phyloP scores from a whole-genome alignment of 1,140 invertebrate genomes.

The Danaus melanippus region DNA sequence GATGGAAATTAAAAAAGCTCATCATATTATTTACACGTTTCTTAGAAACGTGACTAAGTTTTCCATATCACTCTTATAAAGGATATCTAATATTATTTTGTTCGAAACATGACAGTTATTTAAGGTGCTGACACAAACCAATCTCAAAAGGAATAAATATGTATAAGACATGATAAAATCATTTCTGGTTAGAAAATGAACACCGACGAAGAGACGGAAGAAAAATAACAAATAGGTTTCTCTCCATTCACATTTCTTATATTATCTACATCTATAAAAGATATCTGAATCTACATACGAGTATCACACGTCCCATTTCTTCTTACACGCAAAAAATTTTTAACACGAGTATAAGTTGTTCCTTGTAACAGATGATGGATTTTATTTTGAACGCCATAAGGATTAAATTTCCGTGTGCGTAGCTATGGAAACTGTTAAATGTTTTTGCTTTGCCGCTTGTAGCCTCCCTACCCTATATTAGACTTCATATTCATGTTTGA shows the following conservation, averaged over 20 bases:
- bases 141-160: background rate
- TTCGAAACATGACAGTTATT: no score
- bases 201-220: constrained; percentile 9
- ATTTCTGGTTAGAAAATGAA: constrained; percentile 18
- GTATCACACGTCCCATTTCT: constrained; percentile 49
- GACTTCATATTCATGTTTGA: constrained; percentile 13
- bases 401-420: constrained; percentile 6
- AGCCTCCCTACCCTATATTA: constrained; percentile 16
- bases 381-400: constrained; percentile 9
- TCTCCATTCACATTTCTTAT: constrained; percentile 26
- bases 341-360: constrained; percentile 11
- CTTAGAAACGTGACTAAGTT: no score
- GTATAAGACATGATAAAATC: background rate
- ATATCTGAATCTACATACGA: constrained; percentile 43
- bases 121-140: no score
- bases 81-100: no score
- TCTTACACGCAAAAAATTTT: constrained; percentile 20
- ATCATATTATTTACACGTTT: no score
- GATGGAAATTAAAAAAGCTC: background rate
- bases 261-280: constrained; percentile 30
- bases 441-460: constrained; percentile 5
- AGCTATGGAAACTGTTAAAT: constrained; percentile 7
- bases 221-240: constrained; percentile 36
- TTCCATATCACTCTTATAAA: no score
- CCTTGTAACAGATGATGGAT: background rate